Evolutionary conservation across 1,140 invertebrate species (phyloP).

Genomic region (Hyles euphorbiae): DNA sequence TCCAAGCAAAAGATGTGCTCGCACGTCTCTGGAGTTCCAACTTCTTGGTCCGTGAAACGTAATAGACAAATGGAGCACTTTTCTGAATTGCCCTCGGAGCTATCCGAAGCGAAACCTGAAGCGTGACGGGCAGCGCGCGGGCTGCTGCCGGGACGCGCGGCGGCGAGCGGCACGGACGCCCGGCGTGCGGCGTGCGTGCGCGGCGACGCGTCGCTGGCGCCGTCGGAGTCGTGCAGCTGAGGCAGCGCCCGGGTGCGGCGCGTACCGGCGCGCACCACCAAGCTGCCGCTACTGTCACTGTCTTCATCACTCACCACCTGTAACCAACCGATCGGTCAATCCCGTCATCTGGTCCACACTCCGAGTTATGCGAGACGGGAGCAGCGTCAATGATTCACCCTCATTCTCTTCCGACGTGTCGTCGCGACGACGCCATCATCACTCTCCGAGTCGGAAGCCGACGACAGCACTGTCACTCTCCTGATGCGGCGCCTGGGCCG

Average conservation of each 20-base stretch:
- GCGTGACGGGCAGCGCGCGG: constrained; percentile 21
- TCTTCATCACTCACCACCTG: constrained; percentile 61
- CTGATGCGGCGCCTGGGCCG: constrained; percentile 51
- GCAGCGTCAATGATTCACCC: constrained; percentile 34
- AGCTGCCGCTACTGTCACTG: constrained; percentile 54
- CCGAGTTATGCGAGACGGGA: background rate
- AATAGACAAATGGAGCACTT: constrained; percentile 91
- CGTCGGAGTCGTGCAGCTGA: constrained; percentile 56
- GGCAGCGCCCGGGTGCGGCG: constrained; percentile 42
- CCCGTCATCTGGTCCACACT: constrained; percentile 1
- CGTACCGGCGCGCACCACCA: constrained; percentile 30
- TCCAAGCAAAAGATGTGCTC: constrained; percentile 93
- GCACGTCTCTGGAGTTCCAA: constrained; percentile 90
- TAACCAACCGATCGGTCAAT: constrained; percentile 18
- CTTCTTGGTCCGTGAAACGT: constrained; percentile 83
- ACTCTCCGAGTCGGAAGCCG: constrained; percentile 56
- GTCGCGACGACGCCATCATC: constrained; percentile 47
- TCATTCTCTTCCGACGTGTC: constrained; percentile 58
- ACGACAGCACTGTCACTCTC: constrained; percentile 44
- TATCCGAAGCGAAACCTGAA: constrained; percentile 76
- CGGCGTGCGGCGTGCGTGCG: constrained; percentile 13
- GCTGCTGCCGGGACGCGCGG: constrained; percentile 7
- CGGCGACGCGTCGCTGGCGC: constrained; percentile 55
- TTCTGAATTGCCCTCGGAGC: constrained; percentile 83
- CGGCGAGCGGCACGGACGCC: background rate